Conservation (phyloP, 2,888 invertebrate species). For the Aricia artaxerxes region DNA sequence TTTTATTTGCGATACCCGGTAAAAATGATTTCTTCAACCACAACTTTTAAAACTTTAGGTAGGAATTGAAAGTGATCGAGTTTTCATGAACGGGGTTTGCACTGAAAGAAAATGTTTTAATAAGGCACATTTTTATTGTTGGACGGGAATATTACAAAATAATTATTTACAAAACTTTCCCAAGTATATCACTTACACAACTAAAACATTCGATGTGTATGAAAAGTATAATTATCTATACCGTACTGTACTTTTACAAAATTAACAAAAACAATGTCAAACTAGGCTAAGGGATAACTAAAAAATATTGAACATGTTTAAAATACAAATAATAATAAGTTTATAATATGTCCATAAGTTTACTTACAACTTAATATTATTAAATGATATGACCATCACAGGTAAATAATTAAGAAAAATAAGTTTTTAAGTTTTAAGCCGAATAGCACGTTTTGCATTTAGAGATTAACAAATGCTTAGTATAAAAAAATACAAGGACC, state of each 20-base stretch:
- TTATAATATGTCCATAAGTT: neutral
- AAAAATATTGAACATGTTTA: neutral
- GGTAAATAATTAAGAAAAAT: neutral
- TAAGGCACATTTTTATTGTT: slow-evolving; percentile 57
- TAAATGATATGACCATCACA: neutral
- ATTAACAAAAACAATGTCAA: slow-evolving; percentile 25
- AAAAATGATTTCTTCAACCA: too few relatives aligned
- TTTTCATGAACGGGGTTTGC: neutral
- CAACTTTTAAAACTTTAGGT: too few relatives aligned
- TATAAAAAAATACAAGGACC: slow-evolving; percentile 1
- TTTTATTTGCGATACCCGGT: too few relatives aligned
- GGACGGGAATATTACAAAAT: slow-evolving; percentile 48
- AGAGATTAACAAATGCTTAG: neutral
- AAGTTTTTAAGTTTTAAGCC: neutral
- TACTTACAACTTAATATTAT: neutral
- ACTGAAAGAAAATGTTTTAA: slow-evolving; percentile 12
- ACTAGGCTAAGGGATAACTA: neutral
- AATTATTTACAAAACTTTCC: slow-evolving; percentile 42
- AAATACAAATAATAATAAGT: slow-evolving; percentile 11
- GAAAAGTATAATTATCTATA: neutral
- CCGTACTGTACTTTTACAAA: slow-evolving; percentile 31
- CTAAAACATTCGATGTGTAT: slow-evolving; percentile 9
- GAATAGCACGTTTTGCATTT: neutral
- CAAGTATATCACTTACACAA: neutral
- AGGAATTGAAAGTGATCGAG: too few relatives aligned